Evolutionary conservation across 2,888 invertebrate genomes (phyloP).

Genomic region (Mylabris sibirica): DNA sequence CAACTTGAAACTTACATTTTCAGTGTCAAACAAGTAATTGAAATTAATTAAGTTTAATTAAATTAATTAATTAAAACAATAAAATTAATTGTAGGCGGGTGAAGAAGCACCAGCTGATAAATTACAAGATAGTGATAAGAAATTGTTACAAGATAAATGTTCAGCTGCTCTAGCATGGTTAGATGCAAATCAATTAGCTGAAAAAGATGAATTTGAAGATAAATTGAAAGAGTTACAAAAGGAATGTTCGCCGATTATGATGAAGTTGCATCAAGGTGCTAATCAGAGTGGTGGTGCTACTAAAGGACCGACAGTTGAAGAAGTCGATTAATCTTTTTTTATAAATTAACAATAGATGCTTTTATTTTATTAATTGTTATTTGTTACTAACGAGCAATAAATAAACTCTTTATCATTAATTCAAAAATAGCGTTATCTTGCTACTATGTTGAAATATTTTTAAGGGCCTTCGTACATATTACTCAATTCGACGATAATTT

Average conservation of each 20-base stretch:
- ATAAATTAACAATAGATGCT: background rate
- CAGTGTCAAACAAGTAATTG: conserved; percentile 70
- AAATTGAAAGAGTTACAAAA: conserved; percentile 78
- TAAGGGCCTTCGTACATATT: no score
- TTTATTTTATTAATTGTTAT: background rate
- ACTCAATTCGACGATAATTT: no score
- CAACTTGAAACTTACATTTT: conserved; percentile 80
- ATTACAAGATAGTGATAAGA: conserved; percentile 75
- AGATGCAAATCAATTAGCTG: conserved; percentile 79
- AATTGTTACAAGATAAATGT: conserved; percentile 73
- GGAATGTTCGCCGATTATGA: conserved; percentile 81
- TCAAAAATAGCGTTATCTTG: background rate
- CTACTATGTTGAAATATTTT: no score
- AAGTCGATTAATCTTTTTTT: conserved; percentile 70
- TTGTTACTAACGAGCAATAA: no score
- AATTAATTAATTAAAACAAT: conserved; percentile 26
- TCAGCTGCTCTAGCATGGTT: conserved; percentile 79
- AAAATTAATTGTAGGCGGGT: conserved; percentile 62
- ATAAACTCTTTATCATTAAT: no score
- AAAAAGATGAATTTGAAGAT: conserved; percentile 77
- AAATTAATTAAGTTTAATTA: background rate
- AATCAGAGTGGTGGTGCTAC: conserved; percentile 55
- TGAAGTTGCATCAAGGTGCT: conserved; percentile 75
- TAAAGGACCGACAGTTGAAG: conserved; percentile 69
- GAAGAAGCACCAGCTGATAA: conserved; percentile 72